Evolutionary conservation across 2,888 invertebrate genomes (phyloP).

Genomic region (Clepsis dumicolana): DNA sequence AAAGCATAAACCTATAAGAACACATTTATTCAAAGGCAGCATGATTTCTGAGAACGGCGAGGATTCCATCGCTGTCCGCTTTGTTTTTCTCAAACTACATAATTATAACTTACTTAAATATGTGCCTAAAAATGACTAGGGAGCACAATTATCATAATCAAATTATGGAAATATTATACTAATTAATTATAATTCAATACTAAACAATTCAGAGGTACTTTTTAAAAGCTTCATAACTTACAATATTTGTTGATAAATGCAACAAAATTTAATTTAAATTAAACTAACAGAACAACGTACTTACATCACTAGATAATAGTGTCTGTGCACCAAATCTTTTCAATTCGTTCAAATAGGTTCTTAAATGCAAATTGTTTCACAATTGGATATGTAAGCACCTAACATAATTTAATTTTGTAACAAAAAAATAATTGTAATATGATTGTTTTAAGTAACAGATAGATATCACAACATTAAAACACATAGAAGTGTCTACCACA

Average conservation of each 20-base stretch:
- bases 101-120: conserved; percentile 22
- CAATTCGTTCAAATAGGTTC: conserved; percentile 44
- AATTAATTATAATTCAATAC: conserved; percentile 45
- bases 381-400: conserved; percentile 60
- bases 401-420: conserved; percentile 49
- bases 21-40: conserved; percentile 48
- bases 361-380: conserved; percentile 69
- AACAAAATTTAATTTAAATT: conserved; percentile 61
- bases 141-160: conserved; percentile 42
- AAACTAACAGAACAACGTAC: conserved; percentile 46
- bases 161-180: conserved; percentile 51
- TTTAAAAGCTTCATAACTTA: conserved; percentile 43
- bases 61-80: not conserved
- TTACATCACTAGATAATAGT: conserved; percentile 50
- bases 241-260: conserved; percentile 62
- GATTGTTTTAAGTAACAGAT: conserved; percentile 47
- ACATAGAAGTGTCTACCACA: conserved; percentile 51
- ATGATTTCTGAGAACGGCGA: conserved; percentile 39
- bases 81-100: not conserved
- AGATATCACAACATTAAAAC: conserved; percentile 66
- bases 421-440: conserved; percentile 48
- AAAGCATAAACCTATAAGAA: conserved; percentile 46
- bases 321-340: conserved; percentile 61
- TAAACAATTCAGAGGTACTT: conserved; percentile 44
- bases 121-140: conserved; percentile 44